A percentile compares a stretch with the other conserved stretches of the same genome.
These are phyloP conservation scores for Drosophila trichaetosa DNA, from an alignment of 2,888 invertebrate species.

Conservation along the genomic window DNA sequence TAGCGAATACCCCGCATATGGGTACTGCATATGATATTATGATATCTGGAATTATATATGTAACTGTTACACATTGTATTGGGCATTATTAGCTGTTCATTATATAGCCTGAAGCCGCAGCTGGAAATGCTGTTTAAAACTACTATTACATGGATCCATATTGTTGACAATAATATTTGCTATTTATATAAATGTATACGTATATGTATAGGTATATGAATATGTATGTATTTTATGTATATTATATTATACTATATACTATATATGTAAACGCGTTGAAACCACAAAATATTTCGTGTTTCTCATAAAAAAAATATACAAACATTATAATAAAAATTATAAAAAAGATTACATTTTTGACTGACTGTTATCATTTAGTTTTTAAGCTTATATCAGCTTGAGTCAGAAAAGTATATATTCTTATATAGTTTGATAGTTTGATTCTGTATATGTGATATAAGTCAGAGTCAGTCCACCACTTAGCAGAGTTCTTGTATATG, in stretches of 20 bases:
- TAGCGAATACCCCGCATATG: conserved; percentile 15
- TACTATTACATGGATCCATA: conserved; percentile 51
- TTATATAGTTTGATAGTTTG: neutral
- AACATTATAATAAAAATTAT: conserved; percentile 26
- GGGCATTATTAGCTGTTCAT: conserved; percentile 31
- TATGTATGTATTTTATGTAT: conserved; percentile 53
- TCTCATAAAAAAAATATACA: conserved; percentile 41
- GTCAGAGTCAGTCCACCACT: neutral
- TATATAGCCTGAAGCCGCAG: conserved; percentile 63
- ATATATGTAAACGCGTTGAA: conserved; percentile 49
- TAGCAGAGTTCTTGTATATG: neutral
- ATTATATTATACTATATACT: conserved; percentile 37
- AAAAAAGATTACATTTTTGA: neutral
- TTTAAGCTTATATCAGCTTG: too few species aligned
- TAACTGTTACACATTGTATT: conserved; percentile 70
- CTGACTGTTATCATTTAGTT: too few species aligned
- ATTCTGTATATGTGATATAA: neutral
- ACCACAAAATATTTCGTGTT: conserved; percentile 38
- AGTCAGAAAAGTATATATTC: too few species aligned
- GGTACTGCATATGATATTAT: conserved; percentile 5
- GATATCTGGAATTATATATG: conserved; percentile 40
- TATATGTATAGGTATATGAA: conserved; percentile 43
- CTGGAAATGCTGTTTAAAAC: conserved; percentile 40
- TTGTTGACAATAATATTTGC: conserved; percentile 81
- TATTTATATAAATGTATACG: conserved; percentile 54